phyloP scores from a whole-genome alignment of 2,113 vertebrate genomes.

The Calidris pygmaea region DNA sequence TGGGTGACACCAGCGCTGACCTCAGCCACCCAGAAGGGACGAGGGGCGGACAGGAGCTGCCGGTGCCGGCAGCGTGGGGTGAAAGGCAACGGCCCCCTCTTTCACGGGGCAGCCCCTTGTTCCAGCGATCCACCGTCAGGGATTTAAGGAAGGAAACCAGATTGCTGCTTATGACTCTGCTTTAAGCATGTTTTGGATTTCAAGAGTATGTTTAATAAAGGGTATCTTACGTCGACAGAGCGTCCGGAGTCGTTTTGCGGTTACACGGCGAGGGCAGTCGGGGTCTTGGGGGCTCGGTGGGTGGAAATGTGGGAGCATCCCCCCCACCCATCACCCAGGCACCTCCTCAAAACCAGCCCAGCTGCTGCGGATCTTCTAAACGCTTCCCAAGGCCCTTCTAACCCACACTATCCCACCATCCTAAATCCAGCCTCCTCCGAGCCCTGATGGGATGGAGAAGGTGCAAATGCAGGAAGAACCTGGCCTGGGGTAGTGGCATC shows the following conservation, averaged over 20 bases:
- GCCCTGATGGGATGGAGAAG: not conserved
- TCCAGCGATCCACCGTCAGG: not conserved
- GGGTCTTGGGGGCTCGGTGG: too few species aligned
- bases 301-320: not conserved
- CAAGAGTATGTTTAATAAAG: constrained; percentile 61
- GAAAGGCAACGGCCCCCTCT: not conserved
- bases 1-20: not conserved
- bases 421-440: not conserved
- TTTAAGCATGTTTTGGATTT: constrained; percentile 57
- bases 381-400: not conserved
- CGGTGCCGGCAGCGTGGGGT: not conserved
- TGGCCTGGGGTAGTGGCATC: not conserved
- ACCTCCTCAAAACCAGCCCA: not conserved
- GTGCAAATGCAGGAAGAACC: not conserved
- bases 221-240: not conserved
- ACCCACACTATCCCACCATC: not conserved
- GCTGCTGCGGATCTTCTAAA: not conserved
- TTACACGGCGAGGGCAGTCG: not conserved
- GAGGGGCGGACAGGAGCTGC: not conserved
- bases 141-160: constrained; percentile 21
- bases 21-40: not conserved
- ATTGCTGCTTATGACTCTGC: constrained; percentile 42
- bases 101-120: not conserved
- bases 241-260: accelerated
- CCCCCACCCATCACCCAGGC: not conserved